Percentiles rank a stretch among this genome's conserved stretches.
These are phyloP conservation scores for Schizotus pectinicornis DNA, from an alignment of 2,888 invertebrate species.

Conservation along the genomic window DNA sequence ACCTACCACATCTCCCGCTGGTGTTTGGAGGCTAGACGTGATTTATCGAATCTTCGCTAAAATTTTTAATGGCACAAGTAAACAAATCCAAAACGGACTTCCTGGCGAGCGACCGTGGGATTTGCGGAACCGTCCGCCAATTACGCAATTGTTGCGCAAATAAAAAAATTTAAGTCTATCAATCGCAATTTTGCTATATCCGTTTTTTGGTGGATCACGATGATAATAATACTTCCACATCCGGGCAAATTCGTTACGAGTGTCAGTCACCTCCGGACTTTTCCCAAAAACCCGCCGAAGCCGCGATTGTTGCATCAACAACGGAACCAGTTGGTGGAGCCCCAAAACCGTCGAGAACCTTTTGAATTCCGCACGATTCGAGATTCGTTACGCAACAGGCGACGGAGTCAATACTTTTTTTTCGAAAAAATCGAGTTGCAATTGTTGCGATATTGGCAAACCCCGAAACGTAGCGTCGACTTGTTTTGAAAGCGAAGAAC, in stretches of 20 bases:
- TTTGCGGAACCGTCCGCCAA: not conserved
- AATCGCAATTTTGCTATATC: slow-evolving; percentile 1
- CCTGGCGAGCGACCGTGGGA: not conserved
- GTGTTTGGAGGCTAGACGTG: too few relatives aligned
- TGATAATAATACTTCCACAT: not conserved
- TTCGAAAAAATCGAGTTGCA: not conserved
- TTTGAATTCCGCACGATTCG: too few relatives aligned
- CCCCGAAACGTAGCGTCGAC: too few relatives aligned
- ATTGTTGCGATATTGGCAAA: too few relatives aligned
- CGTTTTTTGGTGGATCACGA: slow-evolving; percentile 1
- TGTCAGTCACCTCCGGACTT: slow-evolving; percentile 21
- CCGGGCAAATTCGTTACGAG: slow-evolving; percentile 12
- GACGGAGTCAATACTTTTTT: slow-evolving; percentile 10
- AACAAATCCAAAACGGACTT: too few relatives aligned
- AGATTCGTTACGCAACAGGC: slow-evolving; percentile 12
- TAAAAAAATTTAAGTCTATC: not conserved
- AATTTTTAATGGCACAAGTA: too few relatives aligned
- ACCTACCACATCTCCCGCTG: slow-evolving; percentile 13
- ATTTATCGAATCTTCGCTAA: too few relatives aligned
- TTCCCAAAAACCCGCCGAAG: too few relatives aligned
- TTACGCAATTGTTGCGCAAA: slow-evolving; percentile 11
- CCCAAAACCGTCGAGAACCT: not conserved
- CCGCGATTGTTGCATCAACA: too few relatives aligned
- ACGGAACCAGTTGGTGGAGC: slow-evolving; percentile 11
- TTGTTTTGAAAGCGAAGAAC: too few relatives aligned